phyloP scores from a whole-genome alignment of 2,113 vertebrate genomes.

The Neodontobutis hainanensis region DNA sequence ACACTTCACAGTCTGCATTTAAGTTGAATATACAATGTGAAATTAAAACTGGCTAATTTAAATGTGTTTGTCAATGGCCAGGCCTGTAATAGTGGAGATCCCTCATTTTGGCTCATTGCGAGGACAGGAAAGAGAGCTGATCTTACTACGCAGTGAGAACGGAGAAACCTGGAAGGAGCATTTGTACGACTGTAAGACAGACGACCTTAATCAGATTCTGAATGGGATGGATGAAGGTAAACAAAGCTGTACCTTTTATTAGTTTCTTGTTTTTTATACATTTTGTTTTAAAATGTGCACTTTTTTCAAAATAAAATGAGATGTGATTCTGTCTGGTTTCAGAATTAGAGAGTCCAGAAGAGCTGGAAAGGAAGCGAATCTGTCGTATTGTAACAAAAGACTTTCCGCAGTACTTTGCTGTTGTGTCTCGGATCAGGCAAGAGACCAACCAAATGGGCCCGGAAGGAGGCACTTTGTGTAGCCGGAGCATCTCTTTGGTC shows the following conservation, averaged over 20 bases:
- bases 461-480: slow-evolving; percentile 91
- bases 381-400: slow-evolving; percentile 97
- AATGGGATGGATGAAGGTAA: slow-evolving; percentile 99
- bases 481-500: slow-evolving; percentile 87
- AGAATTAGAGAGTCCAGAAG: slow-evolving; percentile 91
- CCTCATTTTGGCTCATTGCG: slow-evolving; percentile 98
- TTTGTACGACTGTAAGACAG: slow-evolving; percentile 89
- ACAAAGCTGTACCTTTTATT: too few species aligned
- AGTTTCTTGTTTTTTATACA: too few species aligned
- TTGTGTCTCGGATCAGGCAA: slow-evolving; percentile 96
- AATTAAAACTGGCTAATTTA: slow-evolving; percentile 1
- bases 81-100: slow-evolving; percentile 98
- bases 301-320: neutral
- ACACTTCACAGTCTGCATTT: slow-evolving; percentile 12
- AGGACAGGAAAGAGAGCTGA: slow-evolving; percentile 93
- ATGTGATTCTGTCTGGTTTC: slow-evolving; percentile 17
- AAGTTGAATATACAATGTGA: neutral
- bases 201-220: slow-evolving; percentile 89
- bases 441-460: slow-evolving; percentile 97
- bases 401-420: slow-evolving; percentile 97
- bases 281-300: too few species aligned
- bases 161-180: slow-evolving; percentile 98
- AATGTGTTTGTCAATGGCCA: slow-evolving; percentile 66
- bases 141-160: slow-evolving; percentile 95
- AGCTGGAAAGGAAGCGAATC: slow-evolving; percentile 94